Conservation (phyloP, 2,888 invertebrate genomes). For the Drosophila neonasuta region DNA sequence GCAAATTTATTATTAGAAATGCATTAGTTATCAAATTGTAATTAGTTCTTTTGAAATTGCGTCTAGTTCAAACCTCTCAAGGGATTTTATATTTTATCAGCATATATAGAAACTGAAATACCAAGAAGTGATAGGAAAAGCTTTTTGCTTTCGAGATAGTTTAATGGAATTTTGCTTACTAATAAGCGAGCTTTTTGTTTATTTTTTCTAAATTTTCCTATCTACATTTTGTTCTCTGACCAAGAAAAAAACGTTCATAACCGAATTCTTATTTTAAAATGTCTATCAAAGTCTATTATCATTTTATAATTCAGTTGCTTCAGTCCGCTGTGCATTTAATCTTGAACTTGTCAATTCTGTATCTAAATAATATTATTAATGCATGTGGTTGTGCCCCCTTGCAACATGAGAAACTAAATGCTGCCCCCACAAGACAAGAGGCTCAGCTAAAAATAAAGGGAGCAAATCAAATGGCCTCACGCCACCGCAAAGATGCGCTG, state of each 20-base stretch:
- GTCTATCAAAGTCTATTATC: not conserved
- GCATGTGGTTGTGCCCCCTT: not conserved
- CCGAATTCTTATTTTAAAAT: too few relatives aligned
- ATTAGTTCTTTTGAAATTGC: too few relatives aligned
- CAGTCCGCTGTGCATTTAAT: not conserved
- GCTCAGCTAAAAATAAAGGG: conserved; percentile 64
- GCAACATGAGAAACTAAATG: not conserved
- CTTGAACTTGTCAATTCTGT: not conserved
- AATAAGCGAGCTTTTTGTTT: too few relatives aligned
- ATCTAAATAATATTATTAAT: not conserved
- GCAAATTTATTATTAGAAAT: not conserved
- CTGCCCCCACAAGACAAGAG: conserved; percentile 38
- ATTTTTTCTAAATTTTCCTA: too few relatives aligned
- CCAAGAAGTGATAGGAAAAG: too few relatives aligned
- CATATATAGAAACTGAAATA: too few relatives aligned
- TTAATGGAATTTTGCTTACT: too few relatives aligned
- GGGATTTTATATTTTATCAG: too few relatives aligned
- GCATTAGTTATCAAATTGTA: not conserved
- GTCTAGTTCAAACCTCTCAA: too few relatives aligned
- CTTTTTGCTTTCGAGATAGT: too few relatives aligned
- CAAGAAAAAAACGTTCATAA: too few relatives aligned
- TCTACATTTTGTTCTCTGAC: too few relatives aligned
- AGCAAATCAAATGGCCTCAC: conserved; percentile 70
- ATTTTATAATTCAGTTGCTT: not conserved
- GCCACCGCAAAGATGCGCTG: conserved; percentile 55